phyloP scores from a whole-genome alignment of 2,113 vertebrate species.

The Mirza zaza region DNA sequence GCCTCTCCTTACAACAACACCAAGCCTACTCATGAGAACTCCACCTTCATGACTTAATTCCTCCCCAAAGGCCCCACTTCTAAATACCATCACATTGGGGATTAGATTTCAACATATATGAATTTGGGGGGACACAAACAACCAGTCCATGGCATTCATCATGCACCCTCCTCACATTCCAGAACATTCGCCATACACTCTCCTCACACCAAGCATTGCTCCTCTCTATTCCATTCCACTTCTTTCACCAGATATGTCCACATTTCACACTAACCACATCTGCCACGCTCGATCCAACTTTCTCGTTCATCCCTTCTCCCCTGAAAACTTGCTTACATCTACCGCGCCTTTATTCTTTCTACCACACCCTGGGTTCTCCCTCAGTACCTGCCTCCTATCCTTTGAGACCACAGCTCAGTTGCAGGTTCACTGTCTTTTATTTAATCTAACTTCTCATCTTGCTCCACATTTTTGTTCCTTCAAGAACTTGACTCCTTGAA shows the following conservation, averaged over 20 bases:
- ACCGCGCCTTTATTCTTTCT: not conserved
- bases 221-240: not conserved
- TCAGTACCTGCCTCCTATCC: not conserved
- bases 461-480: not conserved
- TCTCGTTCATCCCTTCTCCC: not conserved
- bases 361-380: not conserved
- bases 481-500: not conserved
- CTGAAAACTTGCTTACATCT: not conserved
- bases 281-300: not conserved
- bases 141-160: not conserved
- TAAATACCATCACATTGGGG: not conserved
- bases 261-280: fast-evolving
- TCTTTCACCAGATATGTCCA: not conserved
- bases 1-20: not conserved
- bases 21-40: not conserved
- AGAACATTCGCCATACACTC: fast-evolving
- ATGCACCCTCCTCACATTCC: fast-evolving
- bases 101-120: not conserved
- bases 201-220: too few relatives aligned
- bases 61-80: not conserved
- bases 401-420: not conserved
- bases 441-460: not conserved
- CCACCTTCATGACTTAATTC: not conserved
- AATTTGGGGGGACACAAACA: not conserved
- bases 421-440: not conserved